phyloP scores from a whole-genome alignment of 1,140 invertebrate genomes.

The Ganaspis sp. region DNA sequence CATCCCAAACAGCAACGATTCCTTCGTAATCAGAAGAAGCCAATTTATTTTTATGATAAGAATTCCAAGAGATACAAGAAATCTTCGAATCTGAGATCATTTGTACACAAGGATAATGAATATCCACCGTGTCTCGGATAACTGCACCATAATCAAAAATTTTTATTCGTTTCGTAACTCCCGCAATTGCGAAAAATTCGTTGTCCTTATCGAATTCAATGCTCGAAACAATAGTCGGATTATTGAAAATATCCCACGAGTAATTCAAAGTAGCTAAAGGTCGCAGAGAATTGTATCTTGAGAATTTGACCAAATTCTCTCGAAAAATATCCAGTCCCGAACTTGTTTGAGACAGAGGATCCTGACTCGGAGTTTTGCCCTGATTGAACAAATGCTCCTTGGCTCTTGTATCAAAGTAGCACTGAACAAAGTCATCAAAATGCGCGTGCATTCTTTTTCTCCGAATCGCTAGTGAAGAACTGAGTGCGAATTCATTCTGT shows the following conservation, averaged over 20 bases:
- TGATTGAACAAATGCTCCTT: conserved; percentile 83
- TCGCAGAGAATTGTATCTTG: conserved; percentile 86
- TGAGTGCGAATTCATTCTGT: conserved; percentile 48
- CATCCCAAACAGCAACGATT: conserved; percentile 95
- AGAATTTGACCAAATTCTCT: conserved; percentile 93
- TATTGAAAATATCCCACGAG: conserved; percentile 91
- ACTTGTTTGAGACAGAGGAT: conserved; percentile 63
- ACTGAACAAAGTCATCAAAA: conserved; percentile 93
- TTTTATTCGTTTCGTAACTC: conserved; percentile 96
- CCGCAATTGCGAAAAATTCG: conserved; percentile 97
- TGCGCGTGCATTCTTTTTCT: conserved; percentile 89
- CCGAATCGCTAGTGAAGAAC: conserved; percentile 79
- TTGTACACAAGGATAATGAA: conserved; percentile 95
- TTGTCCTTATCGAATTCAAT: conserved; percentile 98
- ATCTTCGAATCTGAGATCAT: conserved; percentile 97
- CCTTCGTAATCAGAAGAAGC: conserved; percentile 98
- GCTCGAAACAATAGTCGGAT: conserved; percentile 95
- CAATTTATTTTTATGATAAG: conserved; percentile 92
- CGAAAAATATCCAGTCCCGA: conserved; percentile 87
- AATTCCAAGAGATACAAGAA: conserved; percentile 96
- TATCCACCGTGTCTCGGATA: conserved; percentile 88
- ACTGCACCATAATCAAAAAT: conserved; percentile 94
- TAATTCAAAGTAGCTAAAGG: conserved; percentile 93
- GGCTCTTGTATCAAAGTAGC: conserved; percentile 87
- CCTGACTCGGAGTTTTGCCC: conserved; percentile 58